Base-by-base conservation (phyloP, 1,140 invertebrate genomes). In the Saccostrea cuccullata region DNA sequence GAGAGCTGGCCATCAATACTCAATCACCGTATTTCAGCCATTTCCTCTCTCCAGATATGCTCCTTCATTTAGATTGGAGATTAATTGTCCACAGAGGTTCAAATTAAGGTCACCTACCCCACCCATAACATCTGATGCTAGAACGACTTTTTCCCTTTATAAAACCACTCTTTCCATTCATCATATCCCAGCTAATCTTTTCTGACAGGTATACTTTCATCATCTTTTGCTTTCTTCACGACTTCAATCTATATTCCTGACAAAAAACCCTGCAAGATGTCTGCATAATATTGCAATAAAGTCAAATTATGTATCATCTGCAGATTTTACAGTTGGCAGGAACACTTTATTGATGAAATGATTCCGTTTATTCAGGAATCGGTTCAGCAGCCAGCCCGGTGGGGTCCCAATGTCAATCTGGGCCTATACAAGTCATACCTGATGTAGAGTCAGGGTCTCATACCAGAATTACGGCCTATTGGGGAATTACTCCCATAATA, bases 71-170 rank as follows among this genome's bases (percentile, higher is more conserved):
- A 77, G 70, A 77, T 77, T 13, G 70, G 70, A 77, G 70, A 77
- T 77, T 77, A 30, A 77, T 77, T 77, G 70, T 77, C 70, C 23
- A 77, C 70, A 77, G 70, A 77, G 26, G 70, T 77, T 77, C 70
- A 77, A 30, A 77, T 30, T 30, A 30, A 77, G 70, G 26, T 77
- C 30, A 77, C 26, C 15, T 13, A 30, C 70, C 23, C 23, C 70
- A 77, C 70, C 70, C 70, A 77, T 12, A 77, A 15, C 70, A 77
- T 30, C 70, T 77, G 70, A 40, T 36, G 30, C 26, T n/a, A 20
- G 20, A 15, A 26, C 23, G 36, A 77, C 15, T 77, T 17, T 30
- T 26, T 30, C 23, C 26, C 70, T 30, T 15, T 26, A 13, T 40
- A 36, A 77, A 30, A 36, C 2, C 15, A 36, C 26, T 30, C 12